phyloP scores from a whole-genome alignment of 2,797 vertebrate species.

The Distichodus sexfasciatus region DNA sequence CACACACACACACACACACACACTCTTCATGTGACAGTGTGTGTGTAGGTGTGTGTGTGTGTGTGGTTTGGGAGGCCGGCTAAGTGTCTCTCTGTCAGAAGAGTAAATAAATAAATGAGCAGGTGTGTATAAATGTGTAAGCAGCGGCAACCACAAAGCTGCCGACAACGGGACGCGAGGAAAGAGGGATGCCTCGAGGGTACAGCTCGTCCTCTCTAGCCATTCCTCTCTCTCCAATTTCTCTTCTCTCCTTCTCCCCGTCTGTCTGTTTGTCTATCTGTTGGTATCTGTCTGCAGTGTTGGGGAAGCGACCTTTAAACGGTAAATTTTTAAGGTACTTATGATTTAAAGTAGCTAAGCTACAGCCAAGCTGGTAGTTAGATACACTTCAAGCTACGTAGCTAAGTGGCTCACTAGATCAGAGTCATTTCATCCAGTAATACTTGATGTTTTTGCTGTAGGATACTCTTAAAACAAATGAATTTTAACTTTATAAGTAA shows the following conservation, averaged over 20 bases:
- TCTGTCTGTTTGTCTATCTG: not conserved
- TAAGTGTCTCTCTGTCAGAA: conserved; percentile 73
- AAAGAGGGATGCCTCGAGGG: conserved; percentile 25
- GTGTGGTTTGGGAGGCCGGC: conserved; percentile 40
- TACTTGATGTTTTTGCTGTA: too few species aligned
- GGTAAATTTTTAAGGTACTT: too few species aligned
- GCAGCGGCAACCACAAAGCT: too few species aligned
- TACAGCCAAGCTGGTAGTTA: too few species aligned
- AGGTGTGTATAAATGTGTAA: conserved; percentile 50
- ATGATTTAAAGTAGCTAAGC: too few species aligned
- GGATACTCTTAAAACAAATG: too few species aligned
- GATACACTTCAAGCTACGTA: too few species aligned
- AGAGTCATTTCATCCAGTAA: too few species aligned
- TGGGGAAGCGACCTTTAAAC: too few species aligned
- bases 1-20: too few species aligned
- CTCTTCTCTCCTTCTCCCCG: not conserved
- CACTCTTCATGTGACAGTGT: conserved; percentile 43
- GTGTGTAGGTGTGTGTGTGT: conserved; percentile 34
- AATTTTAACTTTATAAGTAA: too few species aligned
- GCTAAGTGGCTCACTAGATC: too few species aligned
- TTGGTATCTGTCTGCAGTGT: conserved; percentile 37
- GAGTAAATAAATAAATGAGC: conserved; percentile 78
- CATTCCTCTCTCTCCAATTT: not conserved
- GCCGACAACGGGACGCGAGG: conserved; percentile 30
- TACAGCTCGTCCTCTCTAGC: conserved; percentile 4